Percentiles rank a stretch among this genome's conserved stretches.
phyloP scores from a whole-genome alignment of 2,113 vertebrate genomes.

The Salvator merianae region DNA sequence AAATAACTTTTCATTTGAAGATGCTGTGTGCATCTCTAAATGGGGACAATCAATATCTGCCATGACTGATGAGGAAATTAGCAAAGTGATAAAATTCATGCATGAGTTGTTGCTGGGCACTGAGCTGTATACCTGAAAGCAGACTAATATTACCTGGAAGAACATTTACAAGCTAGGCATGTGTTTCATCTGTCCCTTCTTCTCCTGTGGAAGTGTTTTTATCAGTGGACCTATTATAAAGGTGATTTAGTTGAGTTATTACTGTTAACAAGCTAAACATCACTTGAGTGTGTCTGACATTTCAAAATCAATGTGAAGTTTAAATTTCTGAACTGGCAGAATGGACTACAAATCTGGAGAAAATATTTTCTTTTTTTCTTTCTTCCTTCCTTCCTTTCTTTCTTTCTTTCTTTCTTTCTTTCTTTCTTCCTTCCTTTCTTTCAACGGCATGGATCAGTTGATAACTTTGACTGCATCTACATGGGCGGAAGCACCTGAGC shows the following conservation, averaged over 20 bases:
- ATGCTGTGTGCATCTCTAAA: conserved; percentile 32
- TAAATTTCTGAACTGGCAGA: not conserved
- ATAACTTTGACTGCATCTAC: no score
- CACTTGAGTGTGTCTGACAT: conserved; percentile 50
- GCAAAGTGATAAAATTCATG: conserved; percentile 27
- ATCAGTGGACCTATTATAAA: conserved; percentile 41
- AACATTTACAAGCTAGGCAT: conserved; percentile 2
- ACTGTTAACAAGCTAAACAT: conserved; percentile 31
- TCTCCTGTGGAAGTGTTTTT: conserved; percentile 15
- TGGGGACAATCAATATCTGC: conserved; percentile 28
- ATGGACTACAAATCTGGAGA: not conserved
- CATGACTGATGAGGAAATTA: conserved; percentile 40
- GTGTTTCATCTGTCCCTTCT: conserved; percentile 11
- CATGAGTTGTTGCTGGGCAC: conserved; percentile 17
- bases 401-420: no score
- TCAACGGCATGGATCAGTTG: no score
- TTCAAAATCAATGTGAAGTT: conserved; percentile 21
- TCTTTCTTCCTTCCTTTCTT: no score
- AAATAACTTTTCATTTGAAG: conserved; percentile 44
- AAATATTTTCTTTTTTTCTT: not conserved
- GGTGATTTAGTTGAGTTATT: conserved; percentile 28
- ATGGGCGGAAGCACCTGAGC: no score
- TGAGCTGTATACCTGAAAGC: conserved; percentile 18
- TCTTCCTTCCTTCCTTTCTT: no score
- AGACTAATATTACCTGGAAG: conserved; percentile 37